Evolutionary conservation across 2,888 invertebrate genomes (phyloP), one percentile per base, ranked within the genome.

Genomic region (Drosophila kanekoi): DNA sequence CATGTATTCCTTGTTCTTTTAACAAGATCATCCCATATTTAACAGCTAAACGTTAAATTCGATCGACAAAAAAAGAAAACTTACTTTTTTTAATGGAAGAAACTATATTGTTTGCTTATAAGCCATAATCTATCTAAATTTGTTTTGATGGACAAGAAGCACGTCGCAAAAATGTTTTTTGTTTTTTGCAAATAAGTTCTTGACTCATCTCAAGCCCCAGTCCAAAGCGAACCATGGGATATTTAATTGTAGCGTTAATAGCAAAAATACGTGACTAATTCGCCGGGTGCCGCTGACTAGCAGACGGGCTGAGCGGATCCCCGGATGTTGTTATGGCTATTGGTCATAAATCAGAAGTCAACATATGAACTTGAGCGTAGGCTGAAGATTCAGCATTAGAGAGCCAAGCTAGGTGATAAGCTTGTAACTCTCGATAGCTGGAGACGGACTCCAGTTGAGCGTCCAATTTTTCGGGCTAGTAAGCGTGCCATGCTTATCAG

Each of bases 241-340:
- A 70, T 67, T 77, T 53, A 57, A 72, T 68, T 70, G 68, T 74
- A 56, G 69, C 59, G 62, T 64, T 83, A 81, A 83, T 86, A 65
- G 62, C 44, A 67, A 81, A 67, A 86, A 77, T 86, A 83, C 83
- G 83, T 83, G 83, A 83, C 83, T 83, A 87, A 83, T 84, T 72
- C 74, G 65, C 54, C 45, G 59, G 47, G 51, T 43, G 35, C 49
- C 11, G 35, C 35, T 47, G 41, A 10, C 38, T 28, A 45, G 11
- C 28, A 28, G 14, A 62, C 45, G 51, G 28, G 28, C 64, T 65
- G 53, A 57, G 28, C 63, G 18, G 64, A 53, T 28, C 0, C 28
- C 81, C 87, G 83, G 83, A 83, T 84, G 79, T 80, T 80, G 56
- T 48, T 35, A 41, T 64, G 49, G 14, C 40, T 52, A 63, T 60